Evolutionary conservation across 2,113 vertebrate genomes (phyloP), one percentile per base, ranked within the genome.

Genomic region (Acanthochromis polyacanthus): DNA sequence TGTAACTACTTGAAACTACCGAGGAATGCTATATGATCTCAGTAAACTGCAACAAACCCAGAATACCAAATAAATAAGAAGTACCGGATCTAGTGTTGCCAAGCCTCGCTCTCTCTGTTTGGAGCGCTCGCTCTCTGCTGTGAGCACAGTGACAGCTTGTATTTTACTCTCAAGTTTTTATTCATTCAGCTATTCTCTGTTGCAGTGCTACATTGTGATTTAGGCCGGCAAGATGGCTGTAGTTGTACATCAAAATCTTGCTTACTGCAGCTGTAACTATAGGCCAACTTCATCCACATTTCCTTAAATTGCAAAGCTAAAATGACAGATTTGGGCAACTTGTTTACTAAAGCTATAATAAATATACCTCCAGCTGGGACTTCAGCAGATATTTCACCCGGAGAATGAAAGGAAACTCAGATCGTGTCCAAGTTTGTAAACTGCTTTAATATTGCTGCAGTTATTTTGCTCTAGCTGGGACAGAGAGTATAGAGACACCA

Each of bases 151-250:
- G 51, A 68, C 60, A 74, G 72, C 57, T 69, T 83, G 32, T 58
- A 69, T 70, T 87, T 69, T 66, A 71, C 23, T n/a, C 19, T 66
- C 40, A 46, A n/a, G 48, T 61, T 78, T 63, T 43, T 69, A 68
- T 71, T 65, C 46, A 63, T 85, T 81, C 61, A 48, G 55, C 50
- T 77, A 10, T 75, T 78, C 59, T 81, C 22, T 36, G 59, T 43
- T 70, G 56, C 53, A 38, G 69, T 2, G 5, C 45, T 28, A 55
- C 17, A 0, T 66, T 48, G 56, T 74, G 65, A 73, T 81, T 87
- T 65, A 59, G 46, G 19, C 0, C 5, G 20, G 14, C 7, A 59
- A 25, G n/a, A 52, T 65, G 46, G 40, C 59, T 69, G 45, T 30
- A 61, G 59, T 45, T 61, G 22, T 28, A 43, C 5, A 70, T 62